Evolutionary conservation across 2,113 vertebrate species (phyloP).

Genomic region (Chunga burmeisteri): DNA sequence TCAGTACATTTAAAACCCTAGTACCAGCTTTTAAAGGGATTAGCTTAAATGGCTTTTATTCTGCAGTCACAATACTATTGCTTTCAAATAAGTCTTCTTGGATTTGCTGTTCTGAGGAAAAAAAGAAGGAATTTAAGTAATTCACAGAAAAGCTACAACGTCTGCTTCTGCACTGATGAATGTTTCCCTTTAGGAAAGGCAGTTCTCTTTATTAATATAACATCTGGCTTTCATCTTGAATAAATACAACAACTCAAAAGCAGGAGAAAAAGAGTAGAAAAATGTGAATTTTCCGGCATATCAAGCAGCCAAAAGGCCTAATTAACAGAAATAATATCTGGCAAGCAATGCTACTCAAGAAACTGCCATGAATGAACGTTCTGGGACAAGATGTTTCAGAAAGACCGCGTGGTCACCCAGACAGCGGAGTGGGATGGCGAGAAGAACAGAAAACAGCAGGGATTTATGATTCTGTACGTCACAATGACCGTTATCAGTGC

Average conservation of each 20-base stretch:
- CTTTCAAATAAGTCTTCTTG: constrained; percentile 57
- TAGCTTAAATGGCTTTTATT: constrained; percentile 33
- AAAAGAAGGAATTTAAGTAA: constrained; percentile 68
- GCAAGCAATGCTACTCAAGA: neutral
- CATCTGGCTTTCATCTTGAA: constrained; percentile 74
- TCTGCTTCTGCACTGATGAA: constrained; percentile 64
- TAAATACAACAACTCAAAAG: constrained; percentile 59
- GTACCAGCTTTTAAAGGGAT: constrained; percentile 38
- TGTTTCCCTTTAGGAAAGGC: constrained; percentile 70
- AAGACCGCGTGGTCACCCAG: neutral
- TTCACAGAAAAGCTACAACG: constrained; percentile 49
- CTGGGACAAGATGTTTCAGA: neutral
- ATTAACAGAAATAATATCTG: constrained; percentile 36
- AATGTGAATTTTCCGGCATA: constrained; percentile 19
- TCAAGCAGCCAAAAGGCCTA: constrained; percentile 50
- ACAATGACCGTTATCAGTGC: neutral
- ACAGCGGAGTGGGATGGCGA: neutral
- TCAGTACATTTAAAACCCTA: neutral
- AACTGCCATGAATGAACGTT: neutral
- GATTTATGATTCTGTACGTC: neutral
- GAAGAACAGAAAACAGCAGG: neutral
- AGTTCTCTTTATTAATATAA: constrained; percentile 64
- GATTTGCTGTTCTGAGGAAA: constrained; percentile 55
- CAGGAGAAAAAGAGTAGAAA: constrained; percentile 13
- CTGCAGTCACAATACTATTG: constrained; percentile 12